Evolutionary conservation across 2,888 invertebrate species (phyloP).

Genomic region (Lochmaea capreae): DNA sequence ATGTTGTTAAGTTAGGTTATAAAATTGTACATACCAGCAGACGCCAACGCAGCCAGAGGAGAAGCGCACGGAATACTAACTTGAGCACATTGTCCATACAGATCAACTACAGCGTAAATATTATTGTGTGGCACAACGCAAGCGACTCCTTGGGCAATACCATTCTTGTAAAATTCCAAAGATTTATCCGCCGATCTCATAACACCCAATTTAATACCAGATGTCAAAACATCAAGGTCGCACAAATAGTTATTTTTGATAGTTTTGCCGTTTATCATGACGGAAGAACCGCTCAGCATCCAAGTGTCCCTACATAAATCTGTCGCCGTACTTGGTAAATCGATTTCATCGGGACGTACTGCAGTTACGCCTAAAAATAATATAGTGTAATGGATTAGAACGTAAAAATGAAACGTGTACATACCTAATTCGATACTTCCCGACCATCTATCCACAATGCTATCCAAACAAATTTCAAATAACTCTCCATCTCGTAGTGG

Average conservation of each 20-base stretch:
- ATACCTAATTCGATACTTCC: constrained; percentile 90
- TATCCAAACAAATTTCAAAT: constrained; percentile 91
- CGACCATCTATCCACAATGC: constrained; percentile 93
- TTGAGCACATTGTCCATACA: constrained; percentile 95
- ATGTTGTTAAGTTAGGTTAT: no score
- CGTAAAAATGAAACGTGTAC: constrained; percentile 5
- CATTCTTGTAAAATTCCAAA: constrained; percentile 88
- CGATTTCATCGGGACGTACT: constrained; percentile 90
- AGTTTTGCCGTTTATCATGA: constrained; percentile 91
- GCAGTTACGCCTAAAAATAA: constrained; percentile 79
- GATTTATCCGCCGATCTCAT: constrained; percentile 88
- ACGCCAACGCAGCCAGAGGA: constrained; percentile 55
- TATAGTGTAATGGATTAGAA: background rate
- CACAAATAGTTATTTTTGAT: constrained; percentile 86
- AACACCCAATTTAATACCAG: constrained; percentile 78
- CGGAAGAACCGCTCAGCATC: constrained; percentile 91
- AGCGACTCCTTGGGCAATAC: constrained; percentile 88
- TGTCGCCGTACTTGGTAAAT: constrained; percentile 89
- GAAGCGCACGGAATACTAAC: constrained; percentile 70
- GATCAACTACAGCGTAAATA: constrained; percentile 93
- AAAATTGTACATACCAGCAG: constrained; percentile 40
- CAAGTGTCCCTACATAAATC: constrained; percentile 92
- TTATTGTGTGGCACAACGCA: constrained; percentile 82
- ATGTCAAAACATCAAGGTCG: constrained; percentile 84
- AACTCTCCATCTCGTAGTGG: constrained; percentile 90